These are phyloP conservation scores for Motacilla alba DNA, from an alignment of 2,113 vertebrate species.

Conservation along the genomic window DNA sequence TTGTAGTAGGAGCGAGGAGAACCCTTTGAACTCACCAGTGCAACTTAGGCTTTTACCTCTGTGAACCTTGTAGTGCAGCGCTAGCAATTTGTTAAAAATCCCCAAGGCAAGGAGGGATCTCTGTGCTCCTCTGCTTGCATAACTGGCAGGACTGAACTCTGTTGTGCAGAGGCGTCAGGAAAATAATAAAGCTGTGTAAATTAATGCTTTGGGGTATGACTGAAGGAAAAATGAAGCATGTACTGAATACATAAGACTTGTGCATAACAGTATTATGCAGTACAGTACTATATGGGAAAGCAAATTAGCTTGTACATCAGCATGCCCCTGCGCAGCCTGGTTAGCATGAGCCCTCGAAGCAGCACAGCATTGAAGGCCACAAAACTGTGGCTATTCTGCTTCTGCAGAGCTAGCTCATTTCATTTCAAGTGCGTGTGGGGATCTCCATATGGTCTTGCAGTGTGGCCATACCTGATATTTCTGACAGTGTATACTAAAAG, in stretches of 20 bases:
- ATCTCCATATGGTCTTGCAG: neutral
- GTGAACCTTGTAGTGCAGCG: neutral
- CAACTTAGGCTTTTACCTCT: neutral
- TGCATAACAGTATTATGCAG: neutral
- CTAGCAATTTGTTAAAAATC: neutral
- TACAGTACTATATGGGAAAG: neutral
- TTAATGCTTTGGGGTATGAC: neutral
- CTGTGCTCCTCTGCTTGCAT: neutral
- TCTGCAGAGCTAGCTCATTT: neutral
- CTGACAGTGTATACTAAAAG: neutral
- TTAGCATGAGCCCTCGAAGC: neutral
- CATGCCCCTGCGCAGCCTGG: neutral
- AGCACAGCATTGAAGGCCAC: neutral
- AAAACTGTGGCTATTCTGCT: neutral
- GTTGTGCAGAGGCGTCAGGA: rapidly evolving
- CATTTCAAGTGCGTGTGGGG: neutral
- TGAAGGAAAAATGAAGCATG: neutral
- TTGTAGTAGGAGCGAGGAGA: neutral
- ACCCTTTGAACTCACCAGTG: neutral
- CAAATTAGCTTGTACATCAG: neutral
- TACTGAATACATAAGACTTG: neutral
- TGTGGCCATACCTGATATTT: neutral
- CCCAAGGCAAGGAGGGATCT: neutral
- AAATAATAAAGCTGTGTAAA: neutral
- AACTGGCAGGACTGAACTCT: neutral